Evolutionary conservation across 2,113 vertebrate genomes (phyloP), one percentile per base, ranked within the genome.

Genomic region (Oreochromis spilurus): DNA sequence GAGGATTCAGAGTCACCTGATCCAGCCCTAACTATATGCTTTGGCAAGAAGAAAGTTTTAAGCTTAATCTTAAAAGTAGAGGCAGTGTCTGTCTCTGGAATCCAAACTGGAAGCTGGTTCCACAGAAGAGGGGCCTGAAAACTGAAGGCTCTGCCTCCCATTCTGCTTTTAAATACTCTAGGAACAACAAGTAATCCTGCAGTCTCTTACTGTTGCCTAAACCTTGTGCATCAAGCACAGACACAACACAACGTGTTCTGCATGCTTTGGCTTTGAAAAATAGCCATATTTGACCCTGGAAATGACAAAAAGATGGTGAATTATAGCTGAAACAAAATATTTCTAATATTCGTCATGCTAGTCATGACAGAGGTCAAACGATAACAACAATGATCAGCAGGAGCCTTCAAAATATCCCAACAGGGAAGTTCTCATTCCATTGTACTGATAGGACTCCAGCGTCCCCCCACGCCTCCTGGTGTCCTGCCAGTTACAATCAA

Each of bases 401-500:
- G 58, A 87, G 16, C 26, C 45, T 48, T 60, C 31, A 52, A 50
- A 78, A 26, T 36, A 31, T 60, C 83, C 14, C 26, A 65, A 10
- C 29, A 67, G 43, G 0, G 34, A 29, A 55, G 38, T 52, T 77
- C 36, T 70, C 48, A n/a, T 80, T 16, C 19, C 13, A 17, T 52
- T 26, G n/a, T 38, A 16, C 40, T 52, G 72, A 34, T 11, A 31
- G 45, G 17, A 50, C 24, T 1, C 62, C 29, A 36, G 14, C 5
- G 2, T 5, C 3, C 14, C 6, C 17, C 34, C 45, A 26, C 4
- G 2, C 86, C 62, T 81, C 84, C 83, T 79, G 84, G 24, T 84
- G 57, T 82, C 54, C 79, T 79, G 86, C 65, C 87, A 87, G 83
- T 83, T 86, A 53, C 83, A 91, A 91, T 91, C 83, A 89, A 88